Base-by-base conservation (phyloP, 2,888 invertebrate genomes). In the Minunthozetes semirufus region DNA sequence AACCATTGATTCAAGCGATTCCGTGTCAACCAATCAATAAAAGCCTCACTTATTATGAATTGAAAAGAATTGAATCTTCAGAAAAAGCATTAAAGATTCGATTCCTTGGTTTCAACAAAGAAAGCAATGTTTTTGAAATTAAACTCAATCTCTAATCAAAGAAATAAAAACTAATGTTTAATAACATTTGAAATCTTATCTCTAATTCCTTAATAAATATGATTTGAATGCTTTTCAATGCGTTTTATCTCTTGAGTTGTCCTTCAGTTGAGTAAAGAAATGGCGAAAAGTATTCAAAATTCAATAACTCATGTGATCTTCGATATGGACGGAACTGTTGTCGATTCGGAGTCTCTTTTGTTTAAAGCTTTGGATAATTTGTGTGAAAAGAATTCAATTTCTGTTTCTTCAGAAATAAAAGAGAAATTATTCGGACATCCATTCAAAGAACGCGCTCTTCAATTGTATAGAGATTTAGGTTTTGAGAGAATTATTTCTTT, bases 291-390 rank as follows among this genome's bases (percentile, higher is more conserved):
- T n/a, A n/a, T n/a, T n/a, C n/a, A n/a, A n/a, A n/a, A n/a, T n/a
- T n/a, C n/a, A 27, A 56, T 53, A 56, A 56, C 72, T n/a, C 72
- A 72, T 19, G 56, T 72, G 4, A 53, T 72, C n/a, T 72, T 72
- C 27, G 72, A 72, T 38, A 19, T 53, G 33, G 72, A 72, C 56
- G 72, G 72, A 3, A 53, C 56, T 19, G n/a, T 72, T 5, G 72
- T 72, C 15, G 72, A 72, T 17, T 72, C 72, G 1, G 72, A 72
- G 48, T 48, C 33, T 13, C 27, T 56, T n/a, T 27, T 56, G 3
- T 72, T 19, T 9, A 19, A 13, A 56, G 72, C 72, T 19, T 3
- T 72, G 0, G 56, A 53, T 13, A 19, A 25, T 17, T 50, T 56
- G 29, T 46, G 48, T 38, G 22, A 29, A 15, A 72, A 11, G 8